Evolutionary conservation across 2,888 invertebrate species (phyloP).

Genomic region (Periphyllus acericola): DNA sequence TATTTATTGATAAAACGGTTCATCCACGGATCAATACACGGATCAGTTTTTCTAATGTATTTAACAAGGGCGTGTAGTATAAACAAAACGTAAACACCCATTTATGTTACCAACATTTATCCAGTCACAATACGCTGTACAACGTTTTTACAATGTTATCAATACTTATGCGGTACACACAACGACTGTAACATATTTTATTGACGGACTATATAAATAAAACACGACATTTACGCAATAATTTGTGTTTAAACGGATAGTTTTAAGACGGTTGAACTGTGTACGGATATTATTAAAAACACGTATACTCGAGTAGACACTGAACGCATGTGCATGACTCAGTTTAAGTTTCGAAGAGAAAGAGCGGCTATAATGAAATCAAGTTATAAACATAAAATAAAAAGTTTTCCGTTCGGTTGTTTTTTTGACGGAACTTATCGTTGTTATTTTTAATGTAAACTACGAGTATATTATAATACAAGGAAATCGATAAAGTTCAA

Average conservation of each 20-base stretch:
- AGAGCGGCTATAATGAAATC: neutral
- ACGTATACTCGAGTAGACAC: neutral
- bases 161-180: too few species aligned
- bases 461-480: too few species aligned
- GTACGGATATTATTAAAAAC: neutral
- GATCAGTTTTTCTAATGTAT: neutral
- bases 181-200: neutral
- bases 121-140: too few species aligned
- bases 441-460: constrained; percentile 1
- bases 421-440: constrained; percentile 2
- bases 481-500: neutral
- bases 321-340: neutral
- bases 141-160: too few species aligned
- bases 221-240: too few species aligned
- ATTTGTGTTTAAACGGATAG: neutral
- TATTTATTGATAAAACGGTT: neutral
- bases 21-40: too few species aligned
- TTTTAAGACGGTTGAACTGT: neutral
- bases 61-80: neutral
- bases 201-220: neutral
- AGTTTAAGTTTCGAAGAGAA: neutral
- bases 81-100: too few species aligned
- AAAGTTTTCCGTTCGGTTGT: neutral
- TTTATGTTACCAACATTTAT: too few species aligned
- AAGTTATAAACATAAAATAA: neutral